Percentiles rank a stretch among this genome's conserved stretches.
These are phyloP conservation scores for Stegodyphus dumicola DNA, from an alignment of 1,140 invertebrate genomes.

Conservation along the genomic window DNA sequence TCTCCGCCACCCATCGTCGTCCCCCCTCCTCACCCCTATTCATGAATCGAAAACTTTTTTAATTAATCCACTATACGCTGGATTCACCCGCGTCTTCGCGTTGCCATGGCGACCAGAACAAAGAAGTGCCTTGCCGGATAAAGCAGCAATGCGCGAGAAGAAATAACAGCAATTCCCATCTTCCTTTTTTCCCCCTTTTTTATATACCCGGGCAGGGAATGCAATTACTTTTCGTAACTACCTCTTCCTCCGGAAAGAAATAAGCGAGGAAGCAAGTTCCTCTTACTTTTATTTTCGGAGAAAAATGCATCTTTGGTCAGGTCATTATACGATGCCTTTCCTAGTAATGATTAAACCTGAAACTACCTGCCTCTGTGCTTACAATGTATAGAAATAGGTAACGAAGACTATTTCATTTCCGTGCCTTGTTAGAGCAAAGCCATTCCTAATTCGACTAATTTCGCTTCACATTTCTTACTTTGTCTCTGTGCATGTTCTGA, in stretches of 20 bases:
- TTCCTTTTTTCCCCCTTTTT: slow-evolving; percentile 26
- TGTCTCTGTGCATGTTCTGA: no score
- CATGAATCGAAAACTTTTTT: slow-evolving; percentile 61
- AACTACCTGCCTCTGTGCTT: neutral
- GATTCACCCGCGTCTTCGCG: slow-evolving; percentile 36
- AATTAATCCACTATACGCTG: slow-evolving; percentile 57
- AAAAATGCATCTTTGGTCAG: slow-evolving; percentile 40
- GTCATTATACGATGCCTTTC: slow-evolving; percentile 42
- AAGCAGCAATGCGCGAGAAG: slow-evolving; percentile 9
- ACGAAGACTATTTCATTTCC: neutral
- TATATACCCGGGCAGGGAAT: slow-evolving; percentile 13
- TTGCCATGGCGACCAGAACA: slow-evolving; percentile 48
- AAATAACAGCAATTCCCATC: slow-evolving; percentile 16
- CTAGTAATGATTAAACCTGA: slow-evolving; percentile 36
- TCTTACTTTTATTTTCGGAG: slow-evolving; percentile 41
- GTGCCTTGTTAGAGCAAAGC: slow-evolving; percentile 27
- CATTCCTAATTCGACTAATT: slow-evolving; percentile 58
- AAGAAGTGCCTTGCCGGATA: slow-evolving; percentile 32
- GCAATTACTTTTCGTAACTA: slow-evolving; percentile 60
- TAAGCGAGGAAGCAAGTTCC: slow-evolving; percentile 4
- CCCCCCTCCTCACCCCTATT: neutral
- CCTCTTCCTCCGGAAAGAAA: slow-evolving; percentile 25
- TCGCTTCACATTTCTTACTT: slow-evolving; percentile 13
- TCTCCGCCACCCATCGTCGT: neutral
- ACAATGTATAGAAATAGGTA: neutral